phyloP scores from a whole-genome alignment of 1,140 invertebrate genomes.

The Rhopalosiphum padi region DNA sequence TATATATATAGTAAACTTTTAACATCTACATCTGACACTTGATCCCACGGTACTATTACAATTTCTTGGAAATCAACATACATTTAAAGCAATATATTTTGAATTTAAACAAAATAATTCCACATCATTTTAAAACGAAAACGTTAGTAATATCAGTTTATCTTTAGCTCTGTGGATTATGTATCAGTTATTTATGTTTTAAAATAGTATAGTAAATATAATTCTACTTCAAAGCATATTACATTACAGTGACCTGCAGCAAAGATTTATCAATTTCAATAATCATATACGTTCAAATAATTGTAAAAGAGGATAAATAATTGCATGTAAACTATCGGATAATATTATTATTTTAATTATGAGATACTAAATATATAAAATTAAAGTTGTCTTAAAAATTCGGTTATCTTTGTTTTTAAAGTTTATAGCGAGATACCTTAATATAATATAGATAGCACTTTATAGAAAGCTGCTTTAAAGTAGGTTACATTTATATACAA shows the following conservation, averaged over 20 bases:
- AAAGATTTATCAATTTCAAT: not conserved
- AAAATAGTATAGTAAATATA: not conserved
- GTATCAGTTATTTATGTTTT: not conserved
- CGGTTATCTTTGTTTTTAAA: not conserved
- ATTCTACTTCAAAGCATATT: not conserved
- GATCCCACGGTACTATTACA: not conserved
- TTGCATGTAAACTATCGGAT: not conserved
- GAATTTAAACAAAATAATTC: not conserved
- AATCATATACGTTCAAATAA: not conserved
- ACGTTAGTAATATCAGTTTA: not conserved
- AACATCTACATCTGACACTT: not conserved
- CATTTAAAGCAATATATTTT: not conserved
- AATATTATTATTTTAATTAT: slow-evolving; percentile 2
- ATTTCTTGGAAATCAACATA: not conserved
- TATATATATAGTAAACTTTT: not conserved
- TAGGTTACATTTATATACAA: not conserved
- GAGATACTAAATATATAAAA: not conserved
- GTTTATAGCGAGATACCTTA: not conserved
- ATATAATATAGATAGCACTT: not conserved
- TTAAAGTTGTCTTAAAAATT: not conserved
- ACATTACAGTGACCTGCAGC: not conserved
- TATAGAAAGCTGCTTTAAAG: not conserved
- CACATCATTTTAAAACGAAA: not conserved
- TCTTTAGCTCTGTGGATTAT: not conserved
- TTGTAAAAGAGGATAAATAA: not conserved